Percentiles rank a stretch among this genome's conserved stretches.
Conservation (phyloP, 1,140 invertebrate genomes). For the Agraylea sexmaculata region DNA sequence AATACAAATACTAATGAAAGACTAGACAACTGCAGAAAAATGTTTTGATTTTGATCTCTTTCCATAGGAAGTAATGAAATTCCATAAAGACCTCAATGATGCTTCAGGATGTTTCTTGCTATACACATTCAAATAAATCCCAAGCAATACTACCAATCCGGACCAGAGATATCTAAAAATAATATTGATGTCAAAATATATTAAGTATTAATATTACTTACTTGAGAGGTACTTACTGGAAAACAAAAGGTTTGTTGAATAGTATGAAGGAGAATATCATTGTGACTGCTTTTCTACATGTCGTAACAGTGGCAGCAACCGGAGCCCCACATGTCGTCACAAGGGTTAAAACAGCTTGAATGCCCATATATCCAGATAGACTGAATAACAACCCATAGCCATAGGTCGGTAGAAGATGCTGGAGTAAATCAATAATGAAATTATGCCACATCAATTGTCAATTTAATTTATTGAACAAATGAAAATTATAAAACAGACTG, state of each 20-base stretch:
- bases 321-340: constrained; percentile 82
- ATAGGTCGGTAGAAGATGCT: constrained; percentile 68
- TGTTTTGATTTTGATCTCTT: constrained; percentile 10
- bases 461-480: constrained; percentile 11
- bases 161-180: constrained; percentile 78
- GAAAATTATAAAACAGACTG: constrained; percentile 16
- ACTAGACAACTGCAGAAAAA: constrained; percentile 17
- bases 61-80: constrained; percentile 8
- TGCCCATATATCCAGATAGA: constrained; percentile 78
- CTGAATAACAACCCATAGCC: constrained; percentile 80
- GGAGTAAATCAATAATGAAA: constrained; percentile 28
- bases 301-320: constrained; percentile 81
- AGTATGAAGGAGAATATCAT: constrained; percentile 87
- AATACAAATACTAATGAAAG: background rate
- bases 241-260: constrained; percentile 89
- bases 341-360: constrained; percentile 81
- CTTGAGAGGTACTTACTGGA: constrained; percentile 58
- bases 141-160: constrained; percentile 70
- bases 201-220: constrained; percentile 9
- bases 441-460: constrained; percentile 11
- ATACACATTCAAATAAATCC: constrained; percentile 85
- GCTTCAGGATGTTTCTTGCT: constrained; percentile 54
- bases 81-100: constrained; percentile 3
- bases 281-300: constrained; percentile 79
- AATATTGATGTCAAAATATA: constrained; percentile 15